Evolutionary conservation across 2,888 invertebrate genomes (phyloP), one percentile per base, ranked within the genome.

Genomic region (Caenorhabditis wallacei): DNA sequence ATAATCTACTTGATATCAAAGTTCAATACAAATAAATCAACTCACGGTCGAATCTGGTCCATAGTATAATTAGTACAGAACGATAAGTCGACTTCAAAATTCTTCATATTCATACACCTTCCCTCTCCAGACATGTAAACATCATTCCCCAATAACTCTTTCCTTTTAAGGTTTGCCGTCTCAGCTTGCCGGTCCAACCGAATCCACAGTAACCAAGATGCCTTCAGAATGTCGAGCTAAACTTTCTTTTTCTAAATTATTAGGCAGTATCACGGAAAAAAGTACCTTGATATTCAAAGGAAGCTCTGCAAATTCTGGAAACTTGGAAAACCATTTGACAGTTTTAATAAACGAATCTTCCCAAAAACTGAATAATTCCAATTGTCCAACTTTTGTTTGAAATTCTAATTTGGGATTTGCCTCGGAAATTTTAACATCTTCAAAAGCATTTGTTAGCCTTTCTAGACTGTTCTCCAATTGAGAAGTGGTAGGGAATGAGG

Each of bases 1-100:
- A n/a, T n/a, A n/a, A n/a, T n/a, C n/a, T n/a, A n/a, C n/a, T n/a
- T n/a, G n/a, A n/a, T n/a, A n/a, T n/a, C n/a, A n/a, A n/a, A n/a
- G n/a, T n/a, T n/a, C n/a, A n/a, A n/a, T n/a, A n/a, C n/a, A n/a
- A n/a, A n/a, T n/a, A 30, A 30, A 43, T 22, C 5, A n/a, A 46
- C 64, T 56, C 56, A 64, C 64, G 13, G n/a, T 24, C 8, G 10
- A 11, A 56, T 24, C 30, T 74, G 64, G 26, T 74, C 74, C 37
- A 56, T 64, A 1, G 56, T 35, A 26, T 66, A 66, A 48, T 74
- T 64, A 0, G 74, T 57, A 18, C 56, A 46, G 35, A 54, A 74
- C 0, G 22, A 26, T 10, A 64, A 5, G 46, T 74, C 74, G 20
- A 46, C 18, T 1, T 66, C 53, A 10, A 54, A 8, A 11, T 64